A percentile compares a stretch with the other conserved stretches of the same genome.
These are phyloP conservation scores for Drosophila carrolli DNA, from an alignment of 1,140 invertebrate genomes.

Conservation along the genomic window DNA sequence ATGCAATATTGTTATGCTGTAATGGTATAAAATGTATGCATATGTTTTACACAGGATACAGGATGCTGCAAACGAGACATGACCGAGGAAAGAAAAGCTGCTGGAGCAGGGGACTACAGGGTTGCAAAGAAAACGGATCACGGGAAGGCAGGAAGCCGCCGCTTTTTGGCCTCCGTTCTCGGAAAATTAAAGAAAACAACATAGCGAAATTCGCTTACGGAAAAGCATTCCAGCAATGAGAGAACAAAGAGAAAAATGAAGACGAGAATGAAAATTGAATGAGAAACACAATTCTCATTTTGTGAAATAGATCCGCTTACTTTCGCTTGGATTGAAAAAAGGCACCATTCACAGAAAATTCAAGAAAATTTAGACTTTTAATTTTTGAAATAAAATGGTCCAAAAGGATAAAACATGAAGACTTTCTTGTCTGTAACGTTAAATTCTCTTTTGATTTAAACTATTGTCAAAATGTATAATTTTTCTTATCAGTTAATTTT, in stretches of 20 bases:
- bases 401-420: too few relatives aligned
- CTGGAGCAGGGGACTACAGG: too few relatives aligned
- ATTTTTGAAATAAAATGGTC: too few relatives aligned
- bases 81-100: conserved; percentile 9
- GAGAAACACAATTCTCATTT: conserved; percentile 40
- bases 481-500: not conserved
- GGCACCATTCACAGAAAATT: not conserved
- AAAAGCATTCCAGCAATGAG: conserved; percentile 23
- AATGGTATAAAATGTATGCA: conserved; percentile 77
- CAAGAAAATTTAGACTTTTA: too few relatives aligned
- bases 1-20: conserved; percentile 76
- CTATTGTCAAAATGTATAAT: too few relatives aligned
- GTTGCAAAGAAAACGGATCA: conserved; percentile 8
- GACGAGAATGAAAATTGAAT: conserved; percentile 37
- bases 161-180: conserved; percentile 46
- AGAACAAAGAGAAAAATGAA: not conserved
- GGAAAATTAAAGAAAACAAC: conserved; percentile 60
- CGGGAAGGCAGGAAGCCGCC: conserved; percentile 30
- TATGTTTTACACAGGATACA: conserved; percentile 69
- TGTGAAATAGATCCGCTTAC: conserved; percentile 46
- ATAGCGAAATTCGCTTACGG: conserved; percentile 34
- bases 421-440: too few relatives aligned
- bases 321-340: conserved; percentile 4
- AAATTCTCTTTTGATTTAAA: too few relatives aligned
- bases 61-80: conserved; percentile 31